A percentile compares a stretch with the other conserved stretches of the same genome.
phyloP scores from a whole-genome alignment of 2,888 invertebrate genomes.

The Drosophila cognata region DNA sequence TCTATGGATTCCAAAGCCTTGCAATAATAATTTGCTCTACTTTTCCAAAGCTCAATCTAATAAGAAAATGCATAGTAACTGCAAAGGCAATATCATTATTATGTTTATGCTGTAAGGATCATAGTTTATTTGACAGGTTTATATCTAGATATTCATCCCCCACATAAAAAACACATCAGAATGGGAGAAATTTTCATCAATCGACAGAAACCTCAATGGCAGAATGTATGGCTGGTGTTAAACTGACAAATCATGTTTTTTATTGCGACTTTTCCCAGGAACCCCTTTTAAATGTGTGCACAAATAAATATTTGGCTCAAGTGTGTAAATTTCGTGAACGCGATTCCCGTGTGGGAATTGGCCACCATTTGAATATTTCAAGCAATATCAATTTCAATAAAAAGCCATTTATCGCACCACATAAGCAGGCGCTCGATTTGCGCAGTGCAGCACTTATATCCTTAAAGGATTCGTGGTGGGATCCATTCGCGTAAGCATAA shows the following conservation, averaged over 20 bases:
- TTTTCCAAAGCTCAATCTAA: neutral
- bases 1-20: neutral
- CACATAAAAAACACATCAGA: constrained; percentile 13
- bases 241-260: constrained; percentile 84
- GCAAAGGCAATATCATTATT: neutral
- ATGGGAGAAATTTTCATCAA: constrained; percentile 37
- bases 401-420: constrained; percentile 83
- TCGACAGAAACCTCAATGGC: constrained; percentile 32
- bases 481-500: constrained; percentile 72
- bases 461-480: constrained; percentile 59
- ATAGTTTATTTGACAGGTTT: neutral
- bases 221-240: constrained; percentile 74
- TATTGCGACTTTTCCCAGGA: constrained; percentile 71
- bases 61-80: neutral
- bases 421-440: constrained; percentile 64
- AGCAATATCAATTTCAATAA: constrained; percentile 84
- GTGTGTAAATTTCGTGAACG: constrained; percentile 39
- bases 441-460: constrained; percentile 39
- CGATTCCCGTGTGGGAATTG: constrained; percentile 13
- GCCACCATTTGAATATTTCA: constrained; percentile 74
- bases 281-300: constrained; percentile 43
- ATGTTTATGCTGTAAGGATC: neutral
- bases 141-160: neutral
- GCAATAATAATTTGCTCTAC: too few relatives aligned
- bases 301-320: neutral